A percentile compares a stretch with the other conserved stretches of the same genome.
Evolutionary conservation across 35 echinoderm and acorn worm genomes (phyloP).

Genomic region (Hemicentrotus pulcherrimus): DNA sequence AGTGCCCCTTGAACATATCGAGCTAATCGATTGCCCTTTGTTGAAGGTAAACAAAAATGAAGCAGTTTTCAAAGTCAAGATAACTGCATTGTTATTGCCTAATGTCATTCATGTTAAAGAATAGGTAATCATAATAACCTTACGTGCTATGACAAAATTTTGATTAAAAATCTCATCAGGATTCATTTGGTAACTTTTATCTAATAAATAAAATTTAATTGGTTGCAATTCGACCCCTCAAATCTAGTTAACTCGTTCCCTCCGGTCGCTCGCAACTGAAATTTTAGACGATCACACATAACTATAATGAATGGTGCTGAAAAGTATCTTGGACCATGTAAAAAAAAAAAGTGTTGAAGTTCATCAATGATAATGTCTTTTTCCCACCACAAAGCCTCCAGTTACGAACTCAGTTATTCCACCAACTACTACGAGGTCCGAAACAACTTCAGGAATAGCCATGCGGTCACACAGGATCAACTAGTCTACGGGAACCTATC

Average conservation of each 20-base stretch:
- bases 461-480: background rate
- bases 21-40: too few relatives aligned
- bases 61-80: too few relatives aligned
- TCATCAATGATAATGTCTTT: background rate
- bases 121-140: too few relatives aligned
- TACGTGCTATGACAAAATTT: too few relatives aligned
- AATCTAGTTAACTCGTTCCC: background rate
- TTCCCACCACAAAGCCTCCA: slow-evolving; percentile 5
- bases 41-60: too few relatives aligned
- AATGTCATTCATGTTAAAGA: too few relatives aligned
- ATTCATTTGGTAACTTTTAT: too few relatives aligned
- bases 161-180: too few relatives aligned
- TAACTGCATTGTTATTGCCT: too few relatives aligned
- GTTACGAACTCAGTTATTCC: slow-evolving; percentile 31
- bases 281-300: background rate
- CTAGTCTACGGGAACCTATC: slow-evolving; percentile 37
- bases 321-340: background rate
- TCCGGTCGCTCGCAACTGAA: background rate
- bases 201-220: too few relatives aligned
- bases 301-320: background rate
- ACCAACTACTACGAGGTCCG: background rate
- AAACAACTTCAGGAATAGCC: background rate
- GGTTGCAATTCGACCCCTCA: too few relatives aligned
- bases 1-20: too few relatives aligned
- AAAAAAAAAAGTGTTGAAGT: background rate